Conservation (phyloP, 2,797 vertebrate genomes). For the Botia kubotai region DNA sequence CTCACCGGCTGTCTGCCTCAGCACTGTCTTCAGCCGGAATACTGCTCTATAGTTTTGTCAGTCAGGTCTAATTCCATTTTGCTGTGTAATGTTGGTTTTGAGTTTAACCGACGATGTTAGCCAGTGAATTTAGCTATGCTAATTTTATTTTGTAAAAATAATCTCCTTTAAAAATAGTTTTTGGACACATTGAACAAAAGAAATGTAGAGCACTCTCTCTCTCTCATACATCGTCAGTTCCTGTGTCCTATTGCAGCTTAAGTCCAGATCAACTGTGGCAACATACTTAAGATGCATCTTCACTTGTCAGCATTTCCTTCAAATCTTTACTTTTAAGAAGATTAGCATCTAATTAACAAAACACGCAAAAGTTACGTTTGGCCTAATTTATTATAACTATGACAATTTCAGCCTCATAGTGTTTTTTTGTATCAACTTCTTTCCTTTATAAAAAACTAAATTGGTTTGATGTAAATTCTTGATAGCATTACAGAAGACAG, state of each 20-base stretch:
- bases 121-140: slow-evolving; percentile 21
- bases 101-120: slow-evolving; percentile 18
- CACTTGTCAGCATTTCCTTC: no score
- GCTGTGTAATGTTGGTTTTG: background rate
- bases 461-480: slow-evolving; percentile 65
- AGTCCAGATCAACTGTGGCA: no score
- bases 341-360: background rate
- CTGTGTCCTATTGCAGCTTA: no score
- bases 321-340: no score
- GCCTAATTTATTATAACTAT: slow-evolving; percentile 5
- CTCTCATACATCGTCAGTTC: no score
- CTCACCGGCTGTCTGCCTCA: background rate
- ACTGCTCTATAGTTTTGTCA: background rate
- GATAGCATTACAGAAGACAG: slow-evolving; percentile 72
- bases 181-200: no score
- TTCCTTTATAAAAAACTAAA: slow-evolving; percentile 30
- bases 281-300: no score
- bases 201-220: no score
- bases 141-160: background rate
- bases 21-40: background rate
- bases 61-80: background rate
- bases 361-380: background rate
- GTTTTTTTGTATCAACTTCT: slow-evolving; percentile 25
- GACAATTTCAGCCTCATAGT: background rate
- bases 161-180: no score